These are phyloP conservation scores for Mylabris phalerata DNA, from an alignment of 1,140 invertebrate genomes.

Conservation along the genomic window DNA sequence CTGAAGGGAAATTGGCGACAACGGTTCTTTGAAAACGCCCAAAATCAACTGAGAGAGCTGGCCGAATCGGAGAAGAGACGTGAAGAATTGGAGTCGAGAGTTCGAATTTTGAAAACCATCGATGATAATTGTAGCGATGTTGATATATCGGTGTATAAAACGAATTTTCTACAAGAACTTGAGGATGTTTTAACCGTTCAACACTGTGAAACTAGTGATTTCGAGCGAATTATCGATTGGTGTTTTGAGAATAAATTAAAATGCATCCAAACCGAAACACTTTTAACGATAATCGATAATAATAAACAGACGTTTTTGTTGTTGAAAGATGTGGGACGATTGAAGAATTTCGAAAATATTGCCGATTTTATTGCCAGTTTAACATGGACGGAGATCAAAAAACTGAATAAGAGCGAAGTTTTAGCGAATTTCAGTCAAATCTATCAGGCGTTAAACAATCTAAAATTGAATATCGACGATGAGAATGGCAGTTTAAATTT, in stretches of 20 bases:
- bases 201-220: slow-evolving; percentile 10
- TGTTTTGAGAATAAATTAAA: slow-evolving; percentile 23
- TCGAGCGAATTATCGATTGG: slow-evolving; percentile 23
- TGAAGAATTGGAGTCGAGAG: slow-evolving; percentile 47
- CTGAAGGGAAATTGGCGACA: slow-evolving; percentile 54
- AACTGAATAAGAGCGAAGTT: slow-evolving; percentile 29
- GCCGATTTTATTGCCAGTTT: slow-evolving; percentile 27
- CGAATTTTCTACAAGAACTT: slow-evolving; percentile 50
- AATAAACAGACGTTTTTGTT: slow-evolving; percentile 22
- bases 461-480: slow-evolving; percentile 29
- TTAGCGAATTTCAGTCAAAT: slow-evolving; percentile 32
- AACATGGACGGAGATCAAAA: slow-evolving; percentile 24
- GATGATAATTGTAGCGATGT: slow-evolving; percentile 29
- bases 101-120: slow-evolving; percentile 35
- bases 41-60: slow-evolving; percentile 42
- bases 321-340: slow-evolving; percentile 14
- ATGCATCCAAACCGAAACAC: slow-evolving; percentile 19
- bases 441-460: slow-evolving; percentile 29
- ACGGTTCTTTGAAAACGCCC: slow-evolving; percentile 37
- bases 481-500: slow-evolving; percentile 34
- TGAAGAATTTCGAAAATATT: slow-evolving; percentile 24
- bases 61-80: slow-evolving; percentile 53
- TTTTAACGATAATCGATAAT: slow-evolving; percentile 27
- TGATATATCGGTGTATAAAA: slow-evolving; percentile 44
- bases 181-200: slow-evolving; percentile 44